Evolutionary conservation across 2,113 vertebrate genomes (phyloP), one percentile per base, ranked within the genome.

Genomic region (Ellobius talpinus): DNA sequence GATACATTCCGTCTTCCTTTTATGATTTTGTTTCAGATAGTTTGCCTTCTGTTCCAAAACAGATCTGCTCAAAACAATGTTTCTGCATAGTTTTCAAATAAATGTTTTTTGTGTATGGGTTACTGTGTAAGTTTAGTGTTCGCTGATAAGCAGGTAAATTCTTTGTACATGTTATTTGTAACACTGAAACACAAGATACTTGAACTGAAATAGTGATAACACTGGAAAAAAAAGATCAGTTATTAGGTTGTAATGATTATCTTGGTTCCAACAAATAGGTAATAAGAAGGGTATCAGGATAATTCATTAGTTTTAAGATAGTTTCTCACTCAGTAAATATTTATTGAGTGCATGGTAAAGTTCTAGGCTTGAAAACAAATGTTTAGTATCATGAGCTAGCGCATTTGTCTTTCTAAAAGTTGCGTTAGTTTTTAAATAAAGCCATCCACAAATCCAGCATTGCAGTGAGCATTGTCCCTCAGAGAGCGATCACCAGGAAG

Each of bases 191-290:
- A 90, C 23, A 96, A 65, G 21, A 61, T 84, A 39, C 63, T 72
- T 95, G 19, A 78, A n/a, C 72, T 73, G 33, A 95, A 87, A 74
- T 87, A 74, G 36, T 58, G 47, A 66, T 76, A 90, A 77, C 21
- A 84, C 14, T 55, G 21, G 21, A 90, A 94, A 85, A 61, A 68
- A 94, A 79, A 70, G 42, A 42, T 45, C 36, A 50, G 72, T 92
- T 85, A 84, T 21, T 50, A 16, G 86, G 42, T 50, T 4, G 23
- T 19, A 63, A 79, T 50, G 13, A 65, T 89, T 90, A 73, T 68
- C 23, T 36, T 9, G 11, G 42, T 91, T 45, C n/a, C 1, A 33
- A 39, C 16, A 90, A 91, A 68, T 55, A 89, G 36, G 66, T 63
- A 78, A 82, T 81, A 86, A n/a, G 13, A 78, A 58, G 42, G 88